Conservation (phyloP, 2,113 vertebrate species). For the Crotalus horridus region DNA sequence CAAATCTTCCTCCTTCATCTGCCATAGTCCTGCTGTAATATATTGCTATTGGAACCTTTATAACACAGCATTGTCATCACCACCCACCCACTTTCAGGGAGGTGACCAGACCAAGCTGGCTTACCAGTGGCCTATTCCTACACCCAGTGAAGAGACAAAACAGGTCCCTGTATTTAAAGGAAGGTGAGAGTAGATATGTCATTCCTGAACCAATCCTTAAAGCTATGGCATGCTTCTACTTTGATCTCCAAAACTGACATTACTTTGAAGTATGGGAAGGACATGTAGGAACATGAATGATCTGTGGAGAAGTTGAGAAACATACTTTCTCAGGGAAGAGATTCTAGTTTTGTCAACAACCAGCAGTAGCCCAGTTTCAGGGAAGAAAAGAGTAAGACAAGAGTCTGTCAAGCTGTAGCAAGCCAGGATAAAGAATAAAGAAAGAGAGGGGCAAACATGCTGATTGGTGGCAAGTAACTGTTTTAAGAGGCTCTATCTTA, state of each 20-base stretch:
- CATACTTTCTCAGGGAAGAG: not conserved
- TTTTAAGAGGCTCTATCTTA: not conserved
- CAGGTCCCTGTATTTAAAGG: not conserved
- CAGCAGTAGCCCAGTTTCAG: not conserved
- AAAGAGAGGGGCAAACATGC: not conserved
- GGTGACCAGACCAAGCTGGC: not conserved
- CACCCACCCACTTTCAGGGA: not conserved
- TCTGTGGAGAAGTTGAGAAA: not conserved
- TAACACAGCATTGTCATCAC: not conserved
- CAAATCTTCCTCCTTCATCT: not conserved
- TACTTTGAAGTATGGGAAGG: not conserved
- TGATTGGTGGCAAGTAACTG: not conserved
- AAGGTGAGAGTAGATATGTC: not conserved
- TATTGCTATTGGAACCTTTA: not conserved
- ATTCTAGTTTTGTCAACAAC: not conserved
- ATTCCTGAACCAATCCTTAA: not conserved
- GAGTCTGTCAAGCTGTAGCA: not conserved
- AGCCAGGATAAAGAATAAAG: not conserved
- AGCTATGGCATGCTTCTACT: not conserved
- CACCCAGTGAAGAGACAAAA: not conserved
- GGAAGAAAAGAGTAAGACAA: not conserved
- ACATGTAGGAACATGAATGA: not conserved
- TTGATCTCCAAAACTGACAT: not conserved
- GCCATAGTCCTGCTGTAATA: not conserved
- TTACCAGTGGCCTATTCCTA: not conserved